Conservation (phyloP, 1,140 invertebrate genomes). For the Tetragnatha versicolor region DNA sequence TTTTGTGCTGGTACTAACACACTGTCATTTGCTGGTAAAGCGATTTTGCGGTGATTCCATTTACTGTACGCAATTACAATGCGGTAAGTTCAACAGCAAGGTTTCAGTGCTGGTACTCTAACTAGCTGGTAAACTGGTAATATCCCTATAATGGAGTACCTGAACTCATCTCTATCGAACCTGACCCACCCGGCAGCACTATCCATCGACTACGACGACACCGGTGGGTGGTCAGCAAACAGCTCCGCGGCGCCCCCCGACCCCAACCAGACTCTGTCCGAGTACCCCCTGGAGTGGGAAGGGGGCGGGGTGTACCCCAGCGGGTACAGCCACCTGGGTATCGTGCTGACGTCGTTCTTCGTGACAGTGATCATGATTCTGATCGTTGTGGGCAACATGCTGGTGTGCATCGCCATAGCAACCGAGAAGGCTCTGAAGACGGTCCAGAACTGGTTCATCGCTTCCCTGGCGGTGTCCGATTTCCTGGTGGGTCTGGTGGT, state of each 20-base stretch:
- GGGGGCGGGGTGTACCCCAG: conserved; percentile 23
- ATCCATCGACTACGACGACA: conserved; percentile 20
- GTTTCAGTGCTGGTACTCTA: no score
- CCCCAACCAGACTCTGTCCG: background rate
- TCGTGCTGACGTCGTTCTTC: conserved; percentile 85
- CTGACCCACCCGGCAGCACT: no score
- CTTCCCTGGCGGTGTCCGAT: conserved; percentile 93
- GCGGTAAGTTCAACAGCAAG: no score
- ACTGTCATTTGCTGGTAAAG: no score
- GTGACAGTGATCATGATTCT: conserved; percentile 93
- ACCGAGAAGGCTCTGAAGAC: conserved; percentile 94
- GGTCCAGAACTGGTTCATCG: conserved; percentile 98
- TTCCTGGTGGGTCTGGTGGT: conserved; percentile 92
- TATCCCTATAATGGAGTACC: no score
- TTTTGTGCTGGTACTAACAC: no score
- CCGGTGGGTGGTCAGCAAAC: background rate
- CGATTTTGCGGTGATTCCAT: no score
- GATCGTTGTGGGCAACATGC: conserved; percentile 94
- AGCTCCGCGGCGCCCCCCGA: background rate
- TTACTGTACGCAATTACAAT: no score
- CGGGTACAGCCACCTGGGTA: conserved; percentile 54
- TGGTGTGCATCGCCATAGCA: conserved; percentile 96
- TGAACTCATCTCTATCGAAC: no score
- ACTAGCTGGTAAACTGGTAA: no score
- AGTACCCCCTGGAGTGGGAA: conserved; percentile 14